phyloP scores from a whole-genome alignment of 2,113 vertebrate genomes.

The Piprites chloris region DNA sequence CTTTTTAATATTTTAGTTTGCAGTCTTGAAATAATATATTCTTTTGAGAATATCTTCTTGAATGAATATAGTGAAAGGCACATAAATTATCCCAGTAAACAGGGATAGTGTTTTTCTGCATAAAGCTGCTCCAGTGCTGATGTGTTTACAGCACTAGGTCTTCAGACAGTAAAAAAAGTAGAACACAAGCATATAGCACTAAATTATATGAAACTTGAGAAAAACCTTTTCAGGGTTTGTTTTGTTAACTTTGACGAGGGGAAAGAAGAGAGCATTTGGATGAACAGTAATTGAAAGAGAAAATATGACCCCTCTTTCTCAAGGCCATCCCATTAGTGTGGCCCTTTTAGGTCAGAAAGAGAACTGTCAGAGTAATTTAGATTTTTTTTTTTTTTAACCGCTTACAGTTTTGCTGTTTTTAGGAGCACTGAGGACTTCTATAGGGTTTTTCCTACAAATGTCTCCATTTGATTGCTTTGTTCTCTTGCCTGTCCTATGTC shows the following conservation, averaged over 20 bases:
- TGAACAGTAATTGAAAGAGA: background rate
- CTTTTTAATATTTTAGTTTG: background rate
- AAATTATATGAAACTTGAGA: constrained; percentile 13
- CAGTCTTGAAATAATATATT: constrained; percentile 5
- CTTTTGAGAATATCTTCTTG: background rate
- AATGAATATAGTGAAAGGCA: background rate
- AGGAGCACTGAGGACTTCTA: background rate
- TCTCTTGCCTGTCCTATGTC: background rate
- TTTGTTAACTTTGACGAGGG: background rate
- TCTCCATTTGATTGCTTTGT: background rate
- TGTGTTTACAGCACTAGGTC: background rate
- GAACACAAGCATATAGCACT: constrained; percentile 22
- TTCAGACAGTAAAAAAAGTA: background rate
- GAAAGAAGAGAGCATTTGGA: background rate
- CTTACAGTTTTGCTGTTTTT: background rate
- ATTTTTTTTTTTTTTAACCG: background rate
- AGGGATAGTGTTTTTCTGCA: background rate
- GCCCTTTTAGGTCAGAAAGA: background rate
- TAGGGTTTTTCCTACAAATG: background rate
- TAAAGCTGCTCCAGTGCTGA: constrained; percentile 35
- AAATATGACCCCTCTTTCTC: background rate
- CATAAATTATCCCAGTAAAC: background rate
- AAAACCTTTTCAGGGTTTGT: background rate
- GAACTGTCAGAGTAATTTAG: background rate
- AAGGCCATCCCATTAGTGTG: background rate